A percentile compares a stretch with the other conserved stretches of the same genome.
These are phyloP conservation scores for Dryas iulia DNA, from an alignment of 1,140 invertebrate genomes.

Conservation along the genomic window DNA sequence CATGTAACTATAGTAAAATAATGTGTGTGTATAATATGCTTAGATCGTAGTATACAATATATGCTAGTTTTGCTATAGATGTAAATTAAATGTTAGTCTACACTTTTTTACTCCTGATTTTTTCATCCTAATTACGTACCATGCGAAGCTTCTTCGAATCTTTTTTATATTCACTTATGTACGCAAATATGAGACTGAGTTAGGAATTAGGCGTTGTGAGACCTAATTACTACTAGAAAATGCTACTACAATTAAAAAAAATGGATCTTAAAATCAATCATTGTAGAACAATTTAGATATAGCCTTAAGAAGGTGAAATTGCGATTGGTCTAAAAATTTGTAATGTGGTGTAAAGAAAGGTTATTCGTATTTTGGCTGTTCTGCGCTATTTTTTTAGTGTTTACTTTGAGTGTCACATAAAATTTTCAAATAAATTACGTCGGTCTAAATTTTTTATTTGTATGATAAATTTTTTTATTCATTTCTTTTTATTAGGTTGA, in stretches of 20 bases:
- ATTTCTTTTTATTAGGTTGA: background rate
- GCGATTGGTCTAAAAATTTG: background rate
- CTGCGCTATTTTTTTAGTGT: no score
- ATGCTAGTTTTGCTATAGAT: background rate
- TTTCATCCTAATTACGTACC: constrained; percentile 27
- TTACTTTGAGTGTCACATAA: no score
- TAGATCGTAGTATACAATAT: background rate
- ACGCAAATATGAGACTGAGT: constrained; percentile 76
- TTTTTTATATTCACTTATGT: constrained; percentile 64
- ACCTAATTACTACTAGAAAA: constrained; percentile 15
- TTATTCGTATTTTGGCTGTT: no score
- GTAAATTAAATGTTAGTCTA: constrained; percentile 16
- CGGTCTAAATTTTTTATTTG: background rate
- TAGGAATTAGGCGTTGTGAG: constrained; percentile 53
- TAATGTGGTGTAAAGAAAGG: background rate
- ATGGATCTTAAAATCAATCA: background rate
- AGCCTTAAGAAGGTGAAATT: background rate
- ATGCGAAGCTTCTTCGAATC: constrained; percentile 45
- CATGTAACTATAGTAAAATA: background rate
- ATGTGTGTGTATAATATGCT: background rate
- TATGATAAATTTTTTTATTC: background rate
- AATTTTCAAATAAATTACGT: background rate
- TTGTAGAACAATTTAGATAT: background rate
- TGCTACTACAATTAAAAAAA: background rate
- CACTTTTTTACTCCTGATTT: constrained; percentile 37